phyloP scores from a whole-genome alignment of 1,140 invertebrate species.

The Phymorhynchus buccinoides region DNA sequence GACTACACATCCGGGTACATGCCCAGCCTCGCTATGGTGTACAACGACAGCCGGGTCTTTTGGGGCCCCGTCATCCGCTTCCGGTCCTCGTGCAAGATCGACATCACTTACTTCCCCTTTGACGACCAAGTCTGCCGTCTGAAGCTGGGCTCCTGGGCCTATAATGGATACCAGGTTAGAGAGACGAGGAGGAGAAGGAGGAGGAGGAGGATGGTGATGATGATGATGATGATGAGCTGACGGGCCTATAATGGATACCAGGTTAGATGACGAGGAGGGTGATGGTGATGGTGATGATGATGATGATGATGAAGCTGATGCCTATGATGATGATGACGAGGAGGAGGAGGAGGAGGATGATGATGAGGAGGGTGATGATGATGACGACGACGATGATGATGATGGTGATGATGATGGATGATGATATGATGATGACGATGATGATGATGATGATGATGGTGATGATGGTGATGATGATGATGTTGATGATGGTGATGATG shows the following conservation, averaged over 20 bases:
- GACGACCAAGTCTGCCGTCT: constrained; percentile 98
- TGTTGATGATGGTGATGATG: constrained; percentile 27
- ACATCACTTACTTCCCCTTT: constrained; percentile 99
- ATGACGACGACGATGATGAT: too few species aligned
- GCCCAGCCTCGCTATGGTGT: constrained; percentile 72
- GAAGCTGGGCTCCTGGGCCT: constrained; percentile 77
- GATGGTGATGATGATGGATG: too few species aligned
- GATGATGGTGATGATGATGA: constrained; percentile 28
- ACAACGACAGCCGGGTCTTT: constrained; percentile 65
- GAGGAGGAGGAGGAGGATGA: too few species aligned
- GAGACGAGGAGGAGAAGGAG: background rate
- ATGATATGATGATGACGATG: too few species aligned
- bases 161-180: constrained; percentile 65
- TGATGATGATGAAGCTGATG: constrained; percentile 33
- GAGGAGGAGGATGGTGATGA: background rate
- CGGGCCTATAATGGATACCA: too few species aligned
- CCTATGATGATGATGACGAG: too few species aligned
- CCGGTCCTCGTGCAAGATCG: constrained; percentile 85
- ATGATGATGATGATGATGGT: constrained; percentile 26
- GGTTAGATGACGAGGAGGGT: background rate
- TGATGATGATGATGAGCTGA: constrained; percentile 49
- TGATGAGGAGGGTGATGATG: too few species aligned
- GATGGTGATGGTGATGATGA: background rate
- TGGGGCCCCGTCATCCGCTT: constrained; percentile 70
- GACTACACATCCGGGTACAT: constrained; percentile 75